A percentile compares a stretch with the other conserved stretches of the same genome.
Conservation (phyloP, 2,797 vertebrate species). For the Clamator glandarius region DNA sequence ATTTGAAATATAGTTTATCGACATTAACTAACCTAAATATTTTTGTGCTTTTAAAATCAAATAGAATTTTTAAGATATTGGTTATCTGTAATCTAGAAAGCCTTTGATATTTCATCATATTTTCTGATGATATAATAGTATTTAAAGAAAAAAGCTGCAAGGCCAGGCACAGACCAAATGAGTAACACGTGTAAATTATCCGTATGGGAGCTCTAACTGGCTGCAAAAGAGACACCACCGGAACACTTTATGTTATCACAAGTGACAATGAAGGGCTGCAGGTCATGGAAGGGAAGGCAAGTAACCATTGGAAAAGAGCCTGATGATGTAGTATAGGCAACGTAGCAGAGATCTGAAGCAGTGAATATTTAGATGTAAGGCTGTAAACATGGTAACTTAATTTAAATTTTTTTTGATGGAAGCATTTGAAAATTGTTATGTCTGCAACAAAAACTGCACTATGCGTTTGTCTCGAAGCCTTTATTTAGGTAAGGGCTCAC, state of each 20-base stretch:
- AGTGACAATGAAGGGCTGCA: not conserved
- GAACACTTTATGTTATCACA: not conserved
- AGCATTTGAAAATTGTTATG: not conserved
- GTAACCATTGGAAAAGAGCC: not conserved
- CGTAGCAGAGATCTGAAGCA: not conserved
- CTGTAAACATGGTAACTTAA: not conserved
- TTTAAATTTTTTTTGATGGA: not conserved
- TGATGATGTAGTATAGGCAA: rapidly evolving
- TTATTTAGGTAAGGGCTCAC: not conserved
- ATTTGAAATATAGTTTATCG: not conserved
- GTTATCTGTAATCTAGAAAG: not conserved
- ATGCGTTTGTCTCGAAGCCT: not conserved
- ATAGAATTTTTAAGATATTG: not conserved
- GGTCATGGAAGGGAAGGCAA: not conserved
- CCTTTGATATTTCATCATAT: not conserved
- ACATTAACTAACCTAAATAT: not conserved
- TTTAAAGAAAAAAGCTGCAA: not conserved
- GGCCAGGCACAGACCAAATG: not conserved
- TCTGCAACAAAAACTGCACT: not conserved
- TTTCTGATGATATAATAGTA: not conserved
- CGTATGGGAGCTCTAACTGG: not conserved
- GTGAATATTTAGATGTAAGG: not conserved
- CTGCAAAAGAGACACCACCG: not conserved
- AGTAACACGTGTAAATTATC: not conserved
- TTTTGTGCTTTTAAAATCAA: not conserved